Base-by-base conservation (phyloP, 2,888 invertebrate species). In the Petrolisthes manimaculis region DNA sequence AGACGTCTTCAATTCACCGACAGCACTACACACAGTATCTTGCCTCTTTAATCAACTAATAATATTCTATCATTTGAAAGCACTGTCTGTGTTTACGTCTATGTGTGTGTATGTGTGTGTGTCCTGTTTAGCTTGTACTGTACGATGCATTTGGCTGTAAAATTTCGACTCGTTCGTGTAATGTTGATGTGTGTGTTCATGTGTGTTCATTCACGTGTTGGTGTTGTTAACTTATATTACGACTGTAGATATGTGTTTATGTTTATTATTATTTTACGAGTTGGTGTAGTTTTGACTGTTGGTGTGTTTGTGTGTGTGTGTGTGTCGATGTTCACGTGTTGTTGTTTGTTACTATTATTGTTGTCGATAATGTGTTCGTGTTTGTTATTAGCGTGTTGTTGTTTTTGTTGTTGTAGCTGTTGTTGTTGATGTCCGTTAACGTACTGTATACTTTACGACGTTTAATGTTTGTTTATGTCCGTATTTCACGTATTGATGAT, bases 71-170 rank as follows among this genome's bases (percentile, higher is more conserved):
- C 37, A 37, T 37, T 37, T 37, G 37, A 37, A 37, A 37, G 37
- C 37, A 37, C 37, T 77, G 51, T 77, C 4, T 6, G 24, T 4
- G n/a, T 75, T 5, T 75, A 37, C 51, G 75, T 75, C 8, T 75
- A 24, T 75, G 75, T 75, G 75, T 75, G 75, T 75, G 75, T 75
- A 24, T 75, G 61, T 61, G 61, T 61, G 61, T 61, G 61, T 61
- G 61, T 61, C 12, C 61, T 12, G 61, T 61, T 18, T 4, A 21
- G 18, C 61, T 18, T 37, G 37, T 37, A 37, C 37, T 1, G 37
- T 37, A 37, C 0, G 37, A 37, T 37, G 37, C 37, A 37, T 37
- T 37, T 37, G 37, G 37, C 37, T 37, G 37, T 37, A 37, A 37
- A 37, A 37, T 37, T 37, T 37, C 37, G 37, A 37, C 37, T 37